phyloP scores from a whole-genome alignment of 2,888 invertebrate species.

The Diarsia rubi region DNA sequence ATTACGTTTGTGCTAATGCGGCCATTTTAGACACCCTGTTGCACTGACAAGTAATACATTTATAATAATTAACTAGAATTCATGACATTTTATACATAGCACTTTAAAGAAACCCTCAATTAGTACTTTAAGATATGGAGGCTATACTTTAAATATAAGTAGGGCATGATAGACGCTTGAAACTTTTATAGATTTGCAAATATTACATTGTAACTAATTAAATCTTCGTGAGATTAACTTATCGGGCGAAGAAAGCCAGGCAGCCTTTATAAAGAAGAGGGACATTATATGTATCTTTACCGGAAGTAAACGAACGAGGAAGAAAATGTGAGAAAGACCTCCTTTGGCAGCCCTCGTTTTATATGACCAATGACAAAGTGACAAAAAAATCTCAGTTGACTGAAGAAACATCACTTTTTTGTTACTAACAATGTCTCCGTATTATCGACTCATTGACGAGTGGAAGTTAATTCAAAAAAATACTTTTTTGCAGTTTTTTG shows the following conservation, averaged over 20 bases:
- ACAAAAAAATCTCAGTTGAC: constrained; percentile 5
- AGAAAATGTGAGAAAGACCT: constrained; percentile 5
- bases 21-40: no score
- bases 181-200: neutral
- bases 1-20: no score
- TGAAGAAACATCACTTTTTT: constrained; percentile 5
- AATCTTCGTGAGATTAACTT: neutral
- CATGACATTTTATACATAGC: constrained; percentile 33
- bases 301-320: neutral
- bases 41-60: constrained; percentile 35
- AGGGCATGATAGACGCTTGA: constrained; percentile 6
- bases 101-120: constrained; percentile 2
- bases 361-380: constrained; percentile 1
- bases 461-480: neutral
- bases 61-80: constrained; percentile 41
- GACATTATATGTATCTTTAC: neutral
- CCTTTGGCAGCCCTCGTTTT: neutral
- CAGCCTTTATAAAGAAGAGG: neutral
- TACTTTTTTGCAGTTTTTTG: neutral
- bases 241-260: neutral
- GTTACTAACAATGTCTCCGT: neutral
- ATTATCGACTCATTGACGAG: neutral
- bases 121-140: constrained; percentile 1
- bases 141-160: constrained; percentile 5
- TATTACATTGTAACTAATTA: neutral